These are phyloP conservation scores for Campoplex nolae DNA, from an alignment of 2,888 invertebrate species.

Conservation along the genomic window DNA sequence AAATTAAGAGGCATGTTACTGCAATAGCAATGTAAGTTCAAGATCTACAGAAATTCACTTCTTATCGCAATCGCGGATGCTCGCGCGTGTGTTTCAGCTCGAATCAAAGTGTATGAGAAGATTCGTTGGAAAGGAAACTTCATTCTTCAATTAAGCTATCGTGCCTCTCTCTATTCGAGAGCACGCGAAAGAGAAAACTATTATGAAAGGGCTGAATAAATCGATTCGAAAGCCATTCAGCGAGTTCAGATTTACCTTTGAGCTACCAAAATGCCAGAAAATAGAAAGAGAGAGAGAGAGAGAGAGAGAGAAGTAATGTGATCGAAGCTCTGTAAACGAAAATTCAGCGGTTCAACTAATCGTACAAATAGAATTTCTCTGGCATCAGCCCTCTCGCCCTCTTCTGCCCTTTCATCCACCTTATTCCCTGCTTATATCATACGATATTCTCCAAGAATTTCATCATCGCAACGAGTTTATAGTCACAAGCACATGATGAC, in stretches of 20 bases:
- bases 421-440: not conserved
- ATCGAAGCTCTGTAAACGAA: slow-evolving; percentile 41
- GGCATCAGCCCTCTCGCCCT: not conserved
- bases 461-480: slow-evolving; percentile 29
- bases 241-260: slow-evolving; percentile 36
- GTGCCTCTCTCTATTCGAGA: not conserved
- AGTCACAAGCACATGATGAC: slow-evolving; percentile 26
- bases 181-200: slow-evolving; percentile 17
- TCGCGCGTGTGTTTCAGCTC: slow-evolving; percentile 9
- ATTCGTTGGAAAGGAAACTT: slow-evolving; percentile 37
- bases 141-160: slow-evolving; percentile 33
- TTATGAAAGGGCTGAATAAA: slow-evolving; percentile 36
- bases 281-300: not conserved
- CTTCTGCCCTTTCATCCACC: not conserved
- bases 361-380: slow-evolving; percentile 39
- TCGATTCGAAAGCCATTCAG: slow-evolving; percentile 43
- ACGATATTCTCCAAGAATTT: slow-evolving; percentile 42
- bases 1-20: not conserved
- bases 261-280: slow-evolving; percentile 19
- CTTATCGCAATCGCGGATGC: not conserved
- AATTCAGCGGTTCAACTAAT: slow-evolving; percentile 49
- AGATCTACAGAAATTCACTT: slow-evolving; percentile 2
- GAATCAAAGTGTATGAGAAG: slow-evolving; percentile 11
- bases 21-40: not conserved
- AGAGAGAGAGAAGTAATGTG: slow-evolving; percentile 5